Base-by-base conservation (phyloP, 2,888 invertebrate species). In the Machimus rusticus region DNA sequence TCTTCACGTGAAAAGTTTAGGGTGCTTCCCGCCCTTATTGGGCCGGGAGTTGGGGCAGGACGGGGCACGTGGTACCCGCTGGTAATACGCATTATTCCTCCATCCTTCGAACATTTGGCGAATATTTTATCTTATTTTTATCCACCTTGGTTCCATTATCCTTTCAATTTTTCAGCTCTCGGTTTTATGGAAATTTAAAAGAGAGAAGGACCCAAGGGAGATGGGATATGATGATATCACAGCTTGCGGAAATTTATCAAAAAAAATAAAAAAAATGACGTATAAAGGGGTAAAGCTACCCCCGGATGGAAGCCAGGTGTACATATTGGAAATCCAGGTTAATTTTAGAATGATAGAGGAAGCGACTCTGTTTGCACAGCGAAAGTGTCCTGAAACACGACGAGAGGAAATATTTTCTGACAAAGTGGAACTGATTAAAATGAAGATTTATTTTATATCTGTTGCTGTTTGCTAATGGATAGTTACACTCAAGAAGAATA, bases 191-290 rank as follows among this genome's bases (percentile, higher is more conserved):
- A 81, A 81, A 81, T 81, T 81, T 37, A 39, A 81, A 31, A 81
- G 37, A 81, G 37, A 66, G 66, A 66, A 66, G 66, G 66, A 66
- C 66, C 66, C 66, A 66, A 66, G 66, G 66, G 66, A 66, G 66
- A 81, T 55, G 81, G 81, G 55, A 81, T 81, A 81, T 81, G 81
- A 81, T 55, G 81, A 81, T 81, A 81, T 55, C 81, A 55, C 81
- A 81, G 81, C 81, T 81, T 81, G 81, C 28, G 81, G 81, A 51
- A 81, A 81, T 81, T 81, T 81, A 81, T 81, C 81, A 81, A 81
- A 81, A 81, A 81, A 23, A 9, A 57, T n/a, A 23, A 57, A 66
- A 66, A 66, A 66, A 28, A 66, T 28, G 66, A 9, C 12, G 51
- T 19, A 66, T 19, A 66, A 66, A 66, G 66, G 66, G 66, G 66